Evolutionary conservation across 2,888 invertebrate genomes (phyloP), one percentile per base, ranked within the genome.

Genomic region (Orchesellides sinensis): DNA sequence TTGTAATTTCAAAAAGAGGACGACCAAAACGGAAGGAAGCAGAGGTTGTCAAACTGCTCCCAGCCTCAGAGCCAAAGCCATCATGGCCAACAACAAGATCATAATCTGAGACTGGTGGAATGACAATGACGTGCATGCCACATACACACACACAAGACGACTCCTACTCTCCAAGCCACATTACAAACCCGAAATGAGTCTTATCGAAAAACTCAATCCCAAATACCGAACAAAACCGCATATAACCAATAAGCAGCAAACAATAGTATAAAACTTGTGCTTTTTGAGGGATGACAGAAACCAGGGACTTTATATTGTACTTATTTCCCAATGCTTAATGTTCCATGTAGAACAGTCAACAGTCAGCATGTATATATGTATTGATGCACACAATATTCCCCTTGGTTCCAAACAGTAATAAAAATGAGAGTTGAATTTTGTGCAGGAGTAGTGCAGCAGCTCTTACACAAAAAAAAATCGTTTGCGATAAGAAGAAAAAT

Each of bases 291-390:
- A n/a, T n/a, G n/a, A 17, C 52, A 52, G 8, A 52, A 21, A 17
- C 52, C 14, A 61, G 19, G 27, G 56, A 27, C 23, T 14, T 40
- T n/a, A 65, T 35, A 65, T 65, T 17, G 5, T 65, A 21, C 23
- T 52, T 52, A 10, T 32, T 32, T 54, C 25, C 54, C 12, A 59
- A 19, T 78, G 78, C 32, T 78, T 78, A 78, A 78, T 78, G 78
- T 78, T 61, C 69, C 78, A 63, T 78, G 69, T 8, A 47, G 23
- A 61, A 32, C 4, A 65, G 25, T 25, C 56, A 56, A 56, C 56
- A 56, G 49, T 49, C 52, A 52, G 52, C n/a, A n/a, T n/a, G n/a
- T n/a, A n/a, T n/a, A n/a, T n/a, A n/a, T n/a, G n/a, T n/a, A n/a
- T n/a, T n/a, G n/a, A n/a, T n/a, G n/a, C n/a, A n/a, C n/a, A n/a